phyloP scores from a whole-genome alignment of 2,113 vertebrate species.

The Scolopax mira region DNA sequence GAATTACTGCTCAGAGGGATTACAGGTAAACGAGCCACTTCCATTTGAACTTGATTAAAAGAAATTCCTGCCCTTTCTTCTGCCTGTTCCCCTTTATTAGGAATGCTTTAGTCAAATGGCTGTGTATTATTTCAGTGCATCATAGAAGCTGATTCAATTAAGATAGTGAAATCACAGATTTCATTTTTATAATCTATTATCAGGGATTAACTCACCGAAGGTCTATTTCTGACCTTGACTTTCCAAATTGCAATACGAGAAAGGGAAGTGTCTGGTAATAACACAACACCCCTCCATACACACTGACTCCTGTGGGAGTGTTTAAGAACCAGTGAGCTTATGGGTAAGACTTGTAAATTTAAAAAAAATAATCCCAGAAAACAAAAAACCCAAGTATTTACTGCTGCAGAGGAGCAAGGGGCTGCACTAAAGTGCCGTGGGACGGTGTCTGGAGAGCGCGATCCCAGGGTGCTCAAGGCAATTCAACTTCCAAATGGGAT shows the following conservation, averaged over 20 bases:
- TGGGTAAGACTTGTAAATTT: too few species aligned
- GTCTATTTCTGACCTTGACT: not conserved
- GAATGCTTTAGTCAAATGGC: not conserved
- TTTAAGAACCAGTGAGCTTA: not conserved
- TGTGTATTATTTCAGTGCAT: not conserved
- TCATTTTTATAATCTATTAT: not conserved
- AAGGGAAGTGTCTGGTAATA: not conserved
- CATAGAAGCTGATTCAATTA: not conserved
- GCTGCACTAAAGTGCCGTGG: not conserved
- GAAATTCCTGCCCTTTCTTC: not conserved
- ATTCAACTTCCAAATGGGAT: not conserved
- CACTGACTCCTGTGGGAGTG: accelerated
- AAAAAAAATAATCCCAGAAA: not conserved
- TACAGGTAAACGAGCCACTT: not conserved
- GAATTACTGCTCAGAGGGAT: not conserved
- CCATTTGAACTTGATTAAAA: not conserved
- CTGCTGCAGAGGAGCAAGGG: not conserved
- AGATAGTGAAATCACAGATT: not conserved
- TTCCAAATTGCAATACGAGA: not conserved
- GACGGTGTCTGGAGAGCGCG: not conserved
- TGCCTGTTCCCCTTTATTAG: not conserved
- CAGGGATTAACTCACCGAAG: not conserved
- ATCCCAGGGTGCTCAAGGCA: not conserved
- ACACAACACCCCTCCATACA: not conserved
- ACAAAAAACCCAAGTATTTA: not conserved